These are phyloP conservation scores for Acleris holmiana DNA, from an alignment of 2,888 invertebrate species.

Conservation along the genomic window DNA sequence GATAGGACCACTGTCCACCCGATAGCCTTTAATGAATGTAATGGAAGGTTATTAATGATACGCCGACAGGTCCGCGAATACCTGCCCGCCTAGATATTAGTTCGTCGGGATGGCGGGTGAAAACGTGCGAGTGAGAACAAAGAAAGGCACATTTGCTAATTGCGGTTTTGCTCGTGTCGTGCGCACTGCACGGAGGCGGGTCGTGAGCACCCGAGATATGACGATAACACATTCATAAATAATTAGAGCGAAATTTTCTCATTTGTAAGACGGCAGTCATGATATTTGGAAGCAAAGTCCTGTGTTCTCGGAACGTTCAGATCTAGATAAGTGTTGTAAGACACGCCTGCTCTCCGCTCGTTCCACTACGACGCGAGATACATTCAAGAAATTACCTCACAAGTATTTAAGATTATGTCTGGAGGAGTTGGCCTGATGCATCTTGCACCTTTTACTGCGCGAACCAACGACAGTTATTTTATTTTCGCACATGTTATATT, in stretches of 20 bases:
- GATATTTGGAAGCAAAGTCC: conserved; percentile 81
- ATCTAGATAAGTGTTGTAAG: conserved; percentile 77
- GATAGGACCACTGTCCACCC: conserved; percentile 76
- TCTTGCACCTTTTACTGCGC: conserved; percentile 14
- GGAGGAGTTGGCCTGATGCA: conserved; percentile 9
- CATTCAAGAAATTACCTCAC: conserved; percentile 37
- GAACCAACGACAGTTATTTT: background rate
- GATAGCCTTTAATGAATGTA: conserved; percentile 84
- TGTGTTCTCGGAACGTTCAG: conserved; percentile 75
- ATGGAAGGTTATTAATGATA: conserved; percentile 82
- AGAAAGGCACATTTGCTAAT: conserved; percentile 84
- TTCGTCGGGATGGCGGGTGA: conserved; percentile 73
- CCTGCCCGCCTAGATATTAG: conserved; percentile 51
- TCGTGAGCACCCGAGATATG: conserved; percentile 82
- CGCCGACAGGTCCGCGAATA: conserved; percentile 69
- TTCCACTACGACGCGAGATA: conserved; percentile 56
- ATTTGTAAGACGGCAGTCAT: conserved; percentile 84
- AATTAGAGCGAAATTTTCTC: conserved; percentile 85
- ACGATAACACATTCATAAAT: conserved; percentile 85
- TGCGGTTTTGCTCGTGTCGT: conserved; percentile 83
- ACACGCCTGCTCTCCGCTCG: conserved; percentile 75
- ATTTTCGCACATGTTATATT: background rate
- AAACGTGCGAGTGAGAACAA: conserved; percentile 82
- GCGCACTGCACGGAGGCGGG: conserved; percentile 74
- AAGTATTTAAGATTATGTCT: conserved; percentile 34